A percentile compares a stretch with the other conserved stretches of the same genome.
Conservation (phyloP, 1,140 invertebrate genomes). For the Apis cerana region DNA sequence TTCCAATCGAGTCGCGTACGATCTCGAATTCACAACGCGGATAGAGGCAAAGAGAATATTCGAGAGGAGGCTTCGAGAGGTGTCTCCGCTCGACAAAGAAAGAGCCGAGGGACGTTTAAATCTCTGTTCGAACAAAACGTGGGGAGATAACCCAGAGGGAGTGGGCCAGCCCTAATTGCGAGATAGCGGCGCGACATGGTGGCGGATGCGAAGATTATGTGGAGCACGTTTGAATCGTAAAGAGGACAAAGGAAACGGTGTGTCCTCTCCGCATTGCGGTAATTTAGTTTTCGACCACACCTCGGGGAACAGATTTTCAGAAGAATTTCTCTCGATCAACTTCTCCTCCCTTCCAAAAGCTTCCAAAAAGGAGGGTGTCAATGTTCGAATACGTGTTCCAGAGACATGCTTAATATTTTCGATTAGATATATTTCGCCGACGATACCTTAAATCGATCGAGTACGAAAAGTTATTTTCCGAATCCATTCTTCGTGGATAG, state of each 20-base stretch:
- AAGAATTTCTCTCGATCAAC: no score
- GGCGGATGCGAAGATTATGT: constrained; percentile 31
- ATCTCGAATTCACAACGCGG: no score
- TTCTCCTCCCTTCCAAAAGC: no score
- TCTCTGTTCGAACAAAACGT: constrained; percentile 3
- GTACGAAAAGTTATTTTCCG: no score
- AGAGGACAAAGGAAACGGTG: constrained; percentile 25
- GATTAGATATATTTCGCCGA: no score
- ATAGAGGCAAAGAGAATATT: neutral
- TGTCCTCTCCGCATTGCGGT: constrained; percentile 51
- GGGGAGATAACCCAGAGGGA: neutral
- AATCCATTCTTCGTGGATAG: no score
- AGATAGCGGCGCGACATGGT: constrained; percentile 5
- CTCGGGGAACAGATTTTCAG: neutral
- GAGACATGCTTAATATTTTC: neutral
- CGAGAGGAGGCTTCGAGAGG: neutral
- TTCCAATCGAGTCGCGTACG: no score
- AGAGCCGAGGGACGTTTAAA: constrained; percentile 2
- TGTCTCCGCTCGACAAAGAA: neutral
- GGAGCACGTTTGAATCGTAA: constrained; percentile 45
- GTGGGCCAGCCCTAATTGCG: constrained; percentile 23
- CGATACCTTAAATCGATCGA: no score
- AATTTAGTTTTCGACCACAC: constrained; percentile 28
- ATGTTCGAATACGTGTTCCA: no score
- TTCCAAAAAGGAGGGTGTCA: no score